Evolutionary conservation across 2,113 vertebrate species (phyloP), one percentile per base, ranked within the genome.

Genomic region (Pyrgilauda ruficollis): DNA sequence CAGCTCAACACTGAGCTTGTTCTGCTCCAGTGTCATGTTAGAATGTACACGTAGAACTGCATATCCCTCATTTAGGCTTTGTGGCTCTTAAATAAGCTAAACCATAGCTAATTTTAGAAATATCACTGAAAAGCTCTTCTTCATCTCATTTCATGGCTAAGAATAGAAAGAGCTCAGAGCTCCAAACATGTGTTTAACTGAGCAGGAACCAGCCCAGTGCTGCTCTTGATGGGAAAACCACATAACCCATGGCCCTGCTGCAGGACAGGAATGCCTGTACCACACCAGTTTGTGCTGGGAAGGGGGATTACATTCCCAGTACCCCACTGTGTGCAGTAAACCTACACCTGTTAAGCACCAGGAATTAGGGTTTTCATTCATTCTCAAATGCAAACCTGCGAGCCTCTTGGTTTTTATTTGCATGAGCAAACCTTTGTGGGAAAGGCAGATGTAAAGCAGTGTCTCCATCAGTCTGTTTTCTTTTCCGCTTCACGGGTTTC

Each of bases 371-470:
- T n/a, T 79, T 91, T 89, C 82, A 27, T 59, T 68, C 69, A 58
- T 72, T 82, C 91, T 82, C 35, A 52, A 11, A 47, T 76, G 84
- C 74, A 84, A 87, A 81, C 61, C 73, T 78, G 30, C 9, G 0
- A 49, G 53, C 56, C 30, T 87, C 58, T 84, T 66, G 88, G 64
- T 30, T 78, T 94, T 79, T 61, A 89, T 96, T 91, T 96, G 92
- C 87, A 87, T 83, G 82, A 83, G 63, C 87, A 84, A 85, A 68
- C 63, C 76, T 82, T 75, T 84, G 77, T 89, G 91, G 90, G 84
- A 73, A 37, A 70, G 68, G 15, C 78, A 85, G 52, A 73, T 80
- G 91, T 62, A 69, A 79, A 85, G 84, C 39, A 10, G 87, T 2
- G 0, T 88, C 91, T 76, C 90, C 75, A 15, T 56, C 10, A 0